phyloP scores from a whole-genome alignment of 2,888 invertebrate species.

The Drosophila imparisetae region DNA sequence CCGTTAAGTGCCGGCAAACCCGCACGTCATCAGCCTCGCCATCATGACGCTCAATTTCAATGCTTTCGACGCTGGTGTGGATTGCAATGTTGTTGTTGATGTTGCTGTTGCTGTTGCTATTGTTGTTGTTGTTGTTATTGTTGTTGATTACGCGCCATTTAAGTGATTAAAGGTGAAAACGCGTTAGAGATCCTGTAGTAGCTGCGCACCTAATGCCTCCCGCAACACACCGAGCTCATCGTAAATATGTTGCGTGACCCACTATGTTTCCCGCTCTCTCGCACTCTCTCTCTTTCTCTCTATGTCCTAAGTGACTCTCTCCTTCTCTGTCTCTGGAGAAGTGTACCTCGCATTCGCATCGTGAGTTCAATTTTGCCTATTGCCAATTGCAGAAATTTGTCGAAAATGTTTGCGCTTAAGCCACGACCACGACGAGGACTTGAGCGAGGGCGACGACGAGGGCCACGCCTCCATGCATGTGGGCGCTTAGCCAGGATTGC shows the following conservation, averaged over 20 bases:
- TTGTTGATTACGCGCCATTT: constrained; percentile 76
- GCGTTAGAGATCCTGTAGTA: constrained; percentile 12
- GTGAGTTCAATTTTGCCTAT: constrained; percentile 52
- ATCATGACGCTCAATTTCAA: constrained; percentile 71
- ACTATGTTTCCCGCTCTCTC: not conserved
- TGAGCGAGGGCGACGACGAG: constrained; percentile 1
- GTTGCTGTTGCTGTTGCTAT: constrained; percentile 27
- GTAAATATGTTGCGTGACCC: not conserved
- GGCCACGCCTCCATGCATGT: constrained; percentile 15
- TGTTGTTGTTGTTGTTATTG: constrained; percentile 38
- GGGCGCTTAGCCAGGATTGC: constrained; percentile 49
- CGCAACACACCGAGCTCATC: not conserved
- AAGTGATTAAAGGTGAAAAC: constrained; percentile 79
- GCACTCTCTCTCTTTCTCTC: too few species aligned
- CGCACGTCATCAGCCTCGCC: constrained; percentile 67
- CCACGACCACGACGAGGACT: constrained; percentile 21
- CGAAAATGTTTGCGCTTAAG: constrained; percentile 38
- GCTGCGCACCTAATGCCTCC: constrained; percentile 23
- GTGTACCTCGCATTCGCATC: constrained; percentile 34
- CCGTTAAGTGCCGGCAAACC: constrained; percentile 71
- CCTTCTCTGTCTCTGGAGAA: constrained; percentile 1
- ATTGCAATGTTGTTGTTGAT: constrained; percentile 62
- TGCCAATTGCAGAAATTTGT: constrained; percentile 66
- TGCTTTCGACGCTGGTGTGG: constrained; percentile 70
- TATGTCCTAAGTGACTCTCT: not conserved